Conservation (phyloP, 1,140 invertebrate genomes). For the Heliconius melpomene region DNA sequence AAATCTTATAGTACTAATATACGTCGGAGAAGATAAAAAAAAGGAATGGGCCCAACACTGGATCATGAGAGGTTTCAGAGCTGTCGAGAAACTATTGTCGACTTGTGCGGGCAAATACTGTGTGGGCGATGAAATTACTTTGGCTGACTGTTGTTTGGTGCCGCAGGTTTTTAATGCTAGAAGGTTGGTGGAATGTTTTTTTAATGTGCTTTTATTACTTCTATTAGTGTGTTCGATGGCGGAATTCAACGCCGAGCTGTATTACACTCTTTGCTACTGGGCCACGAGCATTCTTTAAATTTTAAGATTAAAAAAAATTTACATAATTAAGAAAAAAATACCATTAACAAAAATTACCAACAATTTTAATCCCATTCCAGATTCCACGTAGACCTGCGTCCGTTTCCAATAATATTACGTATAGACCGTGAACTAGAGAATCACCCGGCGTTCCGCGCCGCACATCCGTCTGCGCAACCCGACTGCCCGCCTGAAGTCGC, state of each 20-base stretch:
- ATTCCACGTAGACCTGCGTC: conserved; percentile 94
- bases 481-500: conserved; percentile 94
- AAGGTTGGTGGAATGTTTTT: conserved; percentile 78
- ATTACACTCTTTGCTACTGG: too few relatives aligned
- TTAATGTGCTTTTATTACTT: too few relatives aligned
- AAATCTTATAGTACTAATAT: conserved; percentile 93
- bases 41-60: conserved; percentile 96
- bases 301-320: too few relatives aligned
- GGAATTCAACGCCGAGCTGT: too few relatives aligned
- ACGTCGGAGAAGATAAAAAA: conserved; percentile 92
- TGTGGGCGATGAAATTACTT: conserved; percentile 95
- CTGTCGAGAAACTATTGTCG: conserved; percentile 93
- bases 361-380: conserved; percentile 69
- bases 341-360: neutral
- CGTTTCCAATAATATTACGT: conserved; percentile 93
- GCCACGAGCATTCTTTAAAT: too few relatives aligned
- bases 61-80: conserved; percentile 94
- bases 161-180: conserved; percentile 96
- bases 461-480: conserved; percentile 93
- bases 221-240: too few relatives aligned
- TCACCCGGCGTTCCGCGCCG: conserved; percentile 92
- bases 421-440: conserved; percentile 93
- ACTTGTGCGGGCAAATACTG: conserved; percentile 95
- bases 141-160: conserved; percentile 97
- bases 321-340: too few relatives aligned